Base-by-base conservation (phyloP, 2,888 invertebrate species). In the Drosophila mimica region DNA sequence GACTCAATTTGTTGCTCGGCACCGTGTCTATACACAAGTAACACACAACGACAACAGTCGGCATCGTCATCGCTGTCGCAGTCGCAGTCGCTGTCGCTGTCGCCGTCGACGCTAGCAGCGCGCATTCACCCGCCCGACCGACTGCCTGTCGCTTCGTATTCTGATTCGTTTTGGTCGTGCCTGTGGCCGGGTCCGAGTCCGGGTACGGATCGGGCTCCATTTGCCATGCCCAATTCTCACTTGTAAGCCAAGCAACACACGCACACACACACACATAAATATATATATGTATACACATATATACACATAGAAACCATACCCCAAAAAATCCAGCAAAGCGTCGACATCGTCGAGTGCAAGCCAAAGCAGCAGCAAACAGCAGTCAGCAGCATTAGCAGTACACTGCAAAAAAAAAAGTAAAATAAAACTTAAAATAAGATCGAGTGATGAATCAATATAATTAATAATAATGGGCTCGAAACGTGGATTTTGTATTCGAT, bases 1-100 rank as follows among this genome's bases (percentile, higher is more conserved):
- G 88, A 92, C 90, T 86, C 90, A 89, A 85, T 85, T 85, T 85
- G 85, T 85, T 85, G 90, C 85, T 85, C 85, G 90, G 86, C 90
- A 90, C 72, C 77, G 81, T 81, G 78, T 83, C 73, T 85, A 90
- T 88, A 84, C 81, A 81, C 77, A 46, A 46, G 75, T 73, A 79
- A 60, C 67, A 78, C 70, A 56, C 70, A 62, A 48, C 58, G 48
- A 31, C 57, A 46, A 57, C 57, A 49, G 71, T 31, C 62, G 58
- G 38, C 52, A 53, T 57, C 64, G 64, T 52, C 67, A 78, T 76
- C 72, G 51, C 52, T 40, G 63, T 71, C 65, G 52, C 56, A 15
- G 58, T 52, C 46, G 62, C 38, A 5, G 67, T 36, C 52, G 43
- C 56, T 15, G 75, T 71, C 63, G 56, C 48, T 9, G 56, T 48